A percentile compares a stretch with the other conserved stretches of the same genome.
phyloP scores from a whole-genome alignment of 2,888 invertebrate genomes.

The Barypeithes pellucidus region DNA sequence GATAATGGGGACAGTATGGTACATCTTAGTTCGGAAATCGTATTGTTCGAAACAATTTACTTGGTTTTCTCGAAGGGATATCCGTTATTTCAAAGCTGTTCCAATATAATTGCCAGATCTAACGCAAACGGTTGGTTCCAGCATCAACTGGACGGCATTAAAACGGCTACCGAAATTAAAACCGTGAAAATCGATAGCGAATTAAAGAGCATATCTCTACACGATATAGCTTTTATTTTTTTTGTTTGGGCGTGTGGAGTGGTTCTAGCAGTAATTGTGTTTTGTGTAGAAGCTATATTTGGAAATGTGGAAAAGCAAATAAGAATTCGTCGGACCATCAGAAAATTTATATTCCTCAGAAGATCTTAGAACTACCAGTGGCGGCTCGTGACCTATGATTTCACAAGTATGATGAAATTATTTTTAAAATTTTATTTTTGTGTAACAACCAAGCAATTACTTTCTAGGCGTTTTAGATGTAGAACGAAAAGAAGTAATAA shows the following conservation, averaged over 20 bases:
- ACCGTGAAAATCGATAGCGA: not conserved
- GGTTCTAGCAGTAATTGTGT: not conserved
- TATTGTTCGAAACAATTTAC: constrained; percentile 4
- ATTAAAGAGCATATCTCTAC: not conserved
- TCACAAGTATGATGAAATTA: too few species aligned
- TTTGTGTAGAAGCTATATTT: not conserved
- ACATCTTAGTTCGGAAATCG: constrained; percentile 6
- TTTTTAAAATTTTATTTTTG: too few species aligned
- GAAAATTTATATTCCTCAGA: too few species aligned
- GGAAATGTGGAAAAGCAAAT: not conserved
- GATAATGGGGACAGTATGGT: constrained; percentile 16
- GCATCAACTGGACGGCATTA: not conserved
- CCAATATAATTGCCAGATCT: not conserved
- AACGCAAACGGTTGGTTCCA: constrained; percentile 15
- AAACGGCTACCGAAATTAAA: not conserved
- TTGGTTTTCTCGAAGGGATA: constrained; percentile 22
- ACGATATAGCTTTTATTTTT: not conserved
- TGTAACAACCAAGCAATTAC: too few species aligned
- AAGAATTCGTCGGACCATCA: too few species aligned
- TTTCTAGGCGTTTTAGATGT: too few species aligned
- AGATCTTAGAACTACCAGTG: too few species aligned
- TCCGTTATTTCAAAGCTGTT: constrained; percentile 1
- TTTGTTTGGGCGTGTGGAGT: not conserved
- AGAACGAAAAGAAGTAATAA: too few species aligned
- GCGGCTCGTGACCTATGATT: too few species aligned